phyloP scores from a whole-genome alignment of 2,888 invertebrate species.

The Embidobia sp. region DNA sequence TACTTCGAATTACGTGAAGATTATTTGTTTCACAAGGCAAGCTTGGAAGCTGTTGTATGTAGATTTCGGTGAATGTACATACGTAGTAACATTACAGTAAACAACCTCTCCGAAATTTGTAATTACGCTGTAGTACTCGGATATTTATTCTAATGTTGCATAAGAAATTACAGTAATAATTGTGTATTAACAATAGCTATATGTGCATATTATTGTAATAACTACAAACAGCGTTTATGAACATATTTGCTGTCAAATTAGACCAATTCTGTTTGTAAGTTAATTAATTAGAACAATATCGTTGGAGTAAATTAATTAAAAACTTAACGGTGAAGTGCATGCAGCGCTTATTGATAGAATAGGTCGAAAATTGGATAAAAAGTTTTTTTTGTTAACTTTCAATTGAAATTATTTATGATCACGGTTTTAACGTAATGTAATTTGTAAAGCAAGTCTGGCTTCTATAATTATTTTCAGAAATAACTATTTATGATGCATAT shows the following conservation, averaged over 20 bases:
- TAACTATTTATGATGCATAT: too few species aligned
- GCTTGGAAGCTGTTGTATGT: conserved; percentile 1
- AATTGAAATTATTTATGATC: neutral
- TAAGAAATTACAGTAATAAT: conserved; percentile 35
- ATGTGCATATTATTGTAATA: too few species aligned
- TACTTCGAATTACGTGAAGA: too few species aligned
- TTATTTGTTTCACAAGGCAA: too few species aligned
- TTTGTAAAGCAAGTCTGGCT: neutral
- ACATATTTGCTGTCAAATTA: conserved; percentile 45
- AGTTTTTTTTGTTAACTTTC: too few species aligned
- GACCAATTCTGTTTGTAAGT: conserved; percentile 24
- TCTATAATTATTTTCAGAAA: neutral
- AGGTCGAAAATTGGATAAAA: too few species aligned
- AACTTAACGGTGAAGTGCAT: conserved; percentile 33
- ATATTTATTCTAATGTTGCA: conserved; percentile 42
- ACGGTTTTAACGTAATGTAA: neutral
- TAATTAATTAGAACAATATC: conserved; percentile 39
- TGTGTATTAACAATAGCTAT: conserved; percentile 22
- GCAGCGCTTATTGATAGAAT: conserved; percentile 2
- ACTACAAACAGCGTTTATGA: conserved; percentile 45
- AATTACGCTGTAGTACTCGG: conserved; percentile 27
- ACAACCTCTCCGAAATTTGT: conserved; percentile 32
- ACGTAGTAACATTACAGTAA: conserved; percentile 15
- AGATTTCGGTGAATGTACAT: conserved; percentile 19
- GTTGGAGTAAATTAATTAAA: conserved; percentile 30